Conservation (phyloP, 2,888 invertebrate species). For the Drosophila mimica region DNA sequence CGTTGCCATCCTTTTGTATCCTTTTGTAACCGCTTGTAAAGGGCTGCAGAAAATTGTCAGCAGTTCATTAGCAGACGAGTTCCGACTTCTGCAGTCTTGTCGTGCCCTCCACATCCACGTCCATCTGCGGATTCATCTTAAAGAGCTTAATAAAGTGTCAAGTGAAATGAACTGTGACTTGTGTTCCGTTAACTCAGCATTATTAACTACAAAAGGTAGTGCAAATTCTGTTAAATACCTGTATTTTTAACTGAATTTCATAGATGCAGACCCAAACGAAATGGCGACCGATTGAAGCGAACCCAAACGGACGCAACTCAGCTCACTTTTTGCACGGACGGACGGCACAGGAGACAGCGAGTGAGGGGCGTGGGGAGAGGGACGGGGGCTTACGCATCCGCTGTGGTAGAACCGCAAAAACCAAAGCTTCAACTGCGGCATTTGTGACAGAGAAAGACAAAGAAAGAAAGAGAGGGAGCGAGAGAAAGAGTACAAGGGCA, state of each 20-base stretch:
- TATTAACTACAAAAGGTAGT: background rate
- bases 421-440: conserved; percentile 79
- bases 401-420: conserved; percentile 81
- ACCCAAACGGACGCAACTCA: conserved; percentile 3
- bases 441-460: conserved; percentile 47
- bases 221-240: conserved; percentile 6
- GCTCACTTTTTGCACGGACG: conserved; percentile 3
- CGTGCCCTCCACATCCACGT: background rate
- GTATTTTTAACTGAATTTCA: background rate
- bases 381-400: conserved; percentile 51
- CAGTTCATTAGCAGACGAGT: conserved; percentile 70
- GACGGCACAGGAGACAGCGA: background rate
- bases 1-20: conserved; percentile 55
- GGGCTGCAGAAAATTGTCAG: conserved; percentile 75
- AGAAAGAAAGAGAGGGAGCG: background rate
- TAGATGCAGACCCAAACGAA: background rate
- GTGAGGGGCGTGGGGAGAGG: background rate
- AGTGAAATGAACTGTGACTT: conserved; percentile 16
- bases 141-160: conserved; percentile 66
- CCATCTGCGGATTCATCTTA: conserved; percentile 33
- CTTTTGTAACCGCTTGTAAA: conserved; percentile 79
- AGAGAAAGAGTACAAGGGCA: background rate
- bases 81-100: conserved; percentile 13
- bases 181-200: background rate
- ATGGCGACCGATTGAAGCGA: conserved; percentile 3